phyloP scores from a whole-genome alignment of 1,140 invertebrate genomes.

The Drosophila pseudoananassae region DNA sequence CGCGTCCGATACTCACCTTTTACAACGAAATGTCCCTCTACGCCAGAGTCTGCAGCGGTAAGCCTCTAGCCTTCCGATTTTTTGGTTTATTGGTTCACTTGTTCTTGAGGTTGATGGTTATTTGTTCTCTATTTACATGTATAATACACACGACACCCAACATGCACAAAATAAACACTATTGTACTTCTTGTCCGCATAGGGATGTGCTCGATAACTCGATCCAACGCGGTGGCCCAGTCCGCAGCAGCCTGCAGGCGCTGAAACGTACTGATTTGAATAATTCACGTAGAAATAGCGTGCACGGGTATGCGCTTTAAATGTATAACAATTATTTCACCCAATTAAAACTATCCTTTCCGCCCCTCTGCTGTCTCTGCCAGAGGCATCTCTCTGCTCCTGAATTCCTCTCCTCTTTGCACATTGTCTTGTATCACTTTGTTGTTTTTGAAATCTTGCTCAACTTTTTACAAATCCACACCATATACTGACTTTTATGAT shows the following conservation, averaged over 20 bases:
- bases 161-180: slow-evolving; percentile 39
- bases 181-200: slow-evolving; percentile 26
- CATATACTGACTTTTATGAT: slow-evolving; percentile 9
- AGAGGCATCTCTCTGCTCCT: neutral
- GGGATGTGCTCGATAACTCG: slow-evolving; percentile 76
- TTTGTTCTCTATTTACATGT: slow-evolving; percentile 67
- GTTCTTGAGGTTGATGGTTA: slow-evolving; percentile 38
- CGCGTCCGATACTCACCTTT: slow-evolving; percentile 75
- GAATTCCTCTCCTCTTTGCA: slow-evolving; percentile 3
- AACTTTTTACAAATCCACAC: neutral
- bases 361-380: too few relatives aligned
- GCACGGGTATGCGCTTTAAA: slow-evolving; percentile 81
- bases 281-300: slow-evolving; percentile 84
- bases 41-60: slow-evolving; percentile 85
- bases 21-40: slow-evolving; percentile 83
- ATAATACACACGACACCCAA: slow-evolving; percentile 55
- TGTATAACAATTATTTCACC: slow-evolving; percentile 57
- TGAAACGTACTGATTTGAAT: slow-evolving; percentile 83
- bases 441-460: slow-evolving; percentile 1
- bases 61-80: slow-evolving; percentile 32
- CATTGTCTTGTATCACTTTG: slow-evolving; percentile 8
- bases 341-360: slow-evolving; percentile 7
- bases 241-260: slow-evolving; percentile 80
- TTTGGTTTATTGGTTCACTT: slow-evolving; percentile 25
- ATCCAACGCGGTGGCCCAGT: slow-evolving; percentile 72